Base-by-base conservation (phyloP, 2,797 vertebrate genomes). In the Fratercula arctica region DNA sequence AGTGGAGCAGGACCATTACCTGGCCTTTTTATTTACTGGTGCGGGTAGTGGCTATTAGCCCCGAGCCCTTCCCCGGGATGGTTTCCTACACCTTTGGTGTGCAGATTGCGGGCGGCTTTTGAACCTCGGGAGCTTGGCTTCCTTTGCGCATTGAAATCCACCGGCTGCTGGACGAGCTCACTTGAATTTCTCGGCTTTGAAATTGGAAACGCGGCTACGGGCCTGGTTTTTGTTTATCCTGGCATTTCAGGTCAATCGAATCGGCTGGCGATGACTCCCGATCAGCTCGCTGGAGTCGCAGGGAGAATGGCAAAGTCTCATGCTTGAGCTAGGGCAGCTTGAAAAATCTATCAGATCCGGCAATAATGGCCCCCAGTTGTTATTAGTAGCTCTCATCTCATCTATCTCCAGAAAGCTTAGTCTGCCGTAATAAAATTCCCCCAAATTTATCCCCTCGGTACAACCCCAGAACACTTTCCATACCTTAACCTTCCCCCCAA, bases 241-340 rank as follows among this genome's bases (percentile, higher is more conserved):
- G 48, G 28, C 5, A 3, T 53, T 66, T 29, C 0, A 0, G 18
- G 19, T 24, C 16, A 41, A 46, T 10, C 2, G 0, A 1, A 10
- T 12, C 0, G 0, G 11, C 31, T 8, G 1, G 64, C 0, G 0
- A 1, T 29, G 53, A 14, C 5, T 3, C 18, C 2, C 2, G 7
- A 10, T 18, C 16, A 10, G 23, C 59, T 79, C 5, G 0, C 43
- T 19, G 60, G 48, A 77, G 33, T 23, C 2, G 8, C 7, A 7
- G 59, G 26, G 35, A 37, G 37, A 37, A 26, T 2, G 43, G 51
- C 16, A 25, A 35, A 16, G 0, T 24, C 29, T 35, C 35, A 13
- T 16, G 20, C 61, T 43, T 45, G 60, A 60, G 46, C 67, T 43
- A 7, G 35, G 21, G 56, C 0, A 1, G 46, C 46, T 76, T 18